Base-by-base conservation (phyloP, 2,113 vertebrate species). In the Ophiodon elongatus region DNA sequence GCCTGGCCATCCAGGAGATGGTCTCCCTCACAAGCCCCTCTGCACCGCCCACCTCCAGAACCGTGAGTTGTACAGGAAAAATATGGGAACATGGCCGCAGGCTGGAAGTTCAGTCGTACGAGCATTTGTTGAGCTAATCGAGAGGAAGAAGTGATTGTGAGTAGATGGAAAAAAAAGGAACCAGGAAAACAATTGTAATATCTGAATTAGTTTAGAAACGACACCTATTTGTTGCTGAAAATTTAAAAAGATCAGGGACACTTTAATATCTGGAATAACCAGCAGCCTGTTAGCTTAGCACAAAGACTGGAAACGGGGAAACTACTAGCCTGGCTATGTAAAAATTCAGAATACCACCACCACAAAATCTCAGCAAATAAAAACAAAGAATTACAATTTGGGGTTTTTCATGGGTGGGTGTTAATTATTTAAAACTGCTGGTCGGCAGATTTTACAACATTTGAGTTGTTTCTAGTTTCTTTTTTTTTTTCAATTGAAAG, bases 1-100 rank as follows among this genome's bases (percentile, higher is more conserved):
- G 98, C 10, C 88, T 99, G 82, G 98, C 98, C 80, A 99, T 99
- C 94, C 98, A 99, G 92, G 98, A 99, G 94, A 99, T 99, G 98
- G 98, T 99, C 5, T 99, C 98, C 41, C 96, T 99, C 63, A 99
- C 98, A 47, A 99, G 98, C 76, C 98, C 98, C 31, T 99, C 98
- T 0, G 98, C 98, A 60, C 98, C 98, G 59, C 98, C 98, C 68
- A 99, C 98, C 63, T 97, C 98, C 80, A 95, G 98, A 96, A 99
- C 98, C 89, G 98, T 99, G 96, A 99, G 98, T 98, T 25, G 10
- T 4, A 27, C 14, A 27, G 33, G 19, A 43, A 67, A 71, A n/a
- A 64, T 2, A 33, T 8, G 59, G 43, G 8, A 29, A 79, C 31
- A 6, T 41, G 50, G 56, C 83, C 14, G 23, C 29, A 65, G 43